Evolutionary conservation across 1,140 invertebrate species (phyloP).

Genomic region (Paracyclopina nana): DNA sequence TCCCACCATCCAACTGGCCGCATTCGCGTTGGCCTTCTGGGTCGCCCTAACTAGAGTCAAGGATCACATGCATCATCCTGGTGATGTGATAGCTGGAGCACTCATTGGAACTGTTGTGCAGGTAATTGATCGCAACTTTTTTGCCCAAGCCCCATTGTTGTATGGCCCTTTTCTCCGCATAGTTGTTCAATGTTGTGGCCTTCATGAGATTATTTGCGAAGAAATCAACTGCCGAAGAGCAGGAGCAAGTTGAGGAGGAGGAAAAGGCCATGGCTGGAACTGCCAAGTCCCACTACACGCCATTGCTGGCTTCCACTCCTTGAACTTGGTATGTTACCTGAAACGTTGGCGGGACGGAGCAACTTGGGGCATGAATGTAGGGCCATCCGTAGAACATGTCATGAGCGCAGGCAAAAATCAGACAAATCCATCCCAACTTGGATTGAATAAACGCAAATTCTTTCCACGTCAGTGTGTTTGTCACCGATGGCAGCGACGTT

Average conservation of each 20-base stretch:
- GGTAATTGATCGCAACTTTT: too few relatives aligned
- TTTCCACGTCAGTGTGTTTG: constrained; percentile 20
- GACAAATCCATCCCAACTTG: constrained; percentile 21
- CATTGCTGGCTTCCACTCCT: too few relatives aligned
- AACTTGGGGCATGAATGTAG: constrained; percentile 5
- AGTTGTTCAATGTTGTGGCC: too few relatives aligned
- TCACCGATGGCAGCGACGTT: constrained; percentile 21
- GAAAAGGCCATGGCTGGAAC: too few relatives aligned
- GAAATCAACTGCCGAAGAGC: too few relatives aligned
- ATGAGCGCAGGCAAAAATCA: constrained; percentile 17
- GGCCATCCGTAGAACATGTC: constrained; percentile 11
- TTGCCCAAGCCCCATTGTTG: too few relatives aligned
- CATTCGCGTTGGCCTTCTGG: constrained; percentile 22
- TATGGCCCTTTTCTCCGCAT: too few relatives aligned
- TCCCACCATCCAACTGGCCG: constrained; percentile 17
- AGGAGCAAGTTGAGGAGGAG: too few relatives aligned
- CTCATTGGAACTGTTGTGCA: constrained; percentile 28
- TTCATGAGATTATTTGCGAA: too few relatives aligned
- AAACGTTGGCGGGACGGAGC: constrained; percentile 8
- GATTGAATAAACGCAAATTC: constrained; percentile 23
- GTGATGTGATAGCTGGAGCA: constrained; percentile 35
- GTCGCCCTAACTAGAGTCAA: constrained; percentile 29
- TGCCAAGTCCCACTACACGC: too few relatives aligned
- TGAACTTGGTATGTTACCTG: too few relatives aligned
- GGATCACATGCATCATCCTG: constrained; percentile 41